A percentile compares a stretch with the other conserved stretches of the same genome.
Evolutionary conservation across 1,140 invertebrate species (phyloP).

Genomic region (Lethrus apterus): DNA sequence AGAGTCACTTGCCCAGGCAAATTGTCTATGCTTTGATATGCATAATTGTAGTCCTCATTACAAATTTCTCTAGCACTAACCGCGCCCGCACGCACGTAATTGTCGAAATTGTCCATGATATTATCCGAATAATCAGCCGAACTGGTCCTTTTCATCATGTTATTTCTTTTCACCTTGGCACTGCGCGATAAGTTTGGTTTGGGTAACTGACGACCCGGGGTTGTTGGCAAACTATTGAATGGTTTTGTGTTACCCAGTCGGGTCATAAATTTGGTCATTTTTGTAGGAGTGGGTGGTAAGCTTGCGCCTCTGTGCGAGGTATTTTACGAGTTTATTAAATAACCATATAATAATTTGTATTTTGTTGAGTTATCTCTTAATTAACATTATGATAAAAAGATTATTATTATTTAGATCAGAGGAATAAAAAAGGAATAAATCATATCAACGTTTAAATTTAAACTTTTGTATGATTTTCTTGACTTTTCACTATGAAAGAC

Average conservation of each 20-base stretch:
- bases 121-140: conserved; percentile 36
- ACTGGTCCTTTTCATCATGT: conserved; percentile 34
- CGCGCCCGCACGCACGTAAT: conserved; percentile 35
- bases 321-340: no score
- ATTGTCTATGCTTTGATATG: conserved; percentile 52
- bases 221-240: conserved; percentile 47
- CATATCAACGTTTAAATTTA: no score
- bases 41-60: conserved; percentile 65
- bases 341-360: no score
- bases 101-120: conserved; percentile 30
- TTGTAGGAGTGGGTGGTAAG: conserved; percentile 39
- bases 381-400: no score
- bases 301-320: conserved; percentile 35
- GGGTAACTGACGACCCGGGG: conserved; percentile 49
- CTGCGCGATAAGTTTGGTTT: conserved; percentile 38
- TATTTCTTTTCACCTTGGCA: conserved; percentile 31
- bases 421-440: no score
- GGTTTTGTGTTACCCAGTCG: conserved; percentile 30
- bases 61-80: conserved; percentile 48
- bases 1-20: conserved; percentile 31
- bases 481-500: no score
- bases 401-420: no score
- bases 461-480: no score
- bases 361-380: no score
- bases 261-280: conserved; percentile 34